A percentile compares a stretch with the other conserved stretches of the same genome.
Evolutionary conservation across 1,140 invertebrate genomes (phyloP).

Genomic region (Euura saliciscinereae): DNA sequence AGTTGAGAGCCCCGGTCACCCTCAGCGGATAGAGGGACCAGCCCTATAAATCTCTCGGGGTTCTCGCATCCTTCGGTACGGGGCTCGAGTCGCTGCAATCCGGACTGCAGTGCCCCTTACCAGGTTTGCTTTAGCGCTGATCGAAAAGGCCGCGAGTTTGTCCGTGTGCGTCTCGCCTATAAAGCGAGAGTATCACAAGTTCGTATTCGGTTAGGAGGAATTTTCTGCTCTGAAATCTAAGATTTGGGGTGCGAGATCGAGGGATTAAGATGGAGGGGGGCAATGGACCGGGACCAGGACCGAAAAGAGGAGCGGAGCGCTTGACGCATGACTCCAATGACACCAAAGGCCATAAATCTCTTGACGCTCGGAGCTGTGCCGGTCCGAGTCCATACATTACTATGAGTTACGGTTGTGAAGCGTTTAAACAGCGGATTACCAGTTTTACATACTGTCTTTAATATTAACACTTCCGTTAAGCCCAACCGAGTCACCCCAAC

Average conservation of each 20-base stretch:
- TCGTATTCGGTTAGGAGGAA: too few relatives aligned
- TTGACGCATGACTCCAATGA: constrained; percentile 55
- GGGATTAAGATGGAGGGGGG: neutral
- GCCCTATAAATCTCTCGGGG: constrained; percentile 35
- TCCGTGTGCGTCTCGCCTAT: neutral
- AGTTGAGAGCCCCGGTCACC: constrained; percentile 31
- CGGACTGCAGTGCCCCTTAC: neutral
- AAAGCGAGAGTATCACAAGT: neutral
- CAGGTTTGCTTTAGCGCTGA: neutral
- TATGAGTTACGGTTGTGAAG: constrained; percentile 57
- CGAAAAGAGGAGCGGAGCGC: constrained; percentile 7
- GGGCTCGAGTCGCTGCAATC: neutral
- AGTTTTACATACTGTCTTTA: constrained; percentile 54
- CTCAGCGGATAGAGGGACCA: constrained; percentile 12
- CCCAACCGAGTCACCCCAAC: constrained; percentile 5
- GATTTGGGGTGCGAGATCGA: neutral
- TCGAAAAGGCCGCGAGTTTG: neutral
- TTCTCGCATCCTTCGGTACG: constrained; percentile 6
- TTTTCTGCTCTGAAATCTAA: neutral
- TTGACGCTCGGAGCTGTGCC: constrained; percentile 35
- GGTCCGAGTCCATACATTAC: constrained; percentile 51
- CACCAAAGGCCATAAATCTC: constrained; percentile 56
- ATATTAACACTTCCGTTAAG: constrained; percentile 49
- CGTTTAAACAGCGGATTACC: constrained; percentile 58
- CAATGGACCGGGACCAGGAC: constrained; percentile 4